Conservation (phyloP, 2,113 vertebrate species). For the Antechinus stuartii region DNA sequence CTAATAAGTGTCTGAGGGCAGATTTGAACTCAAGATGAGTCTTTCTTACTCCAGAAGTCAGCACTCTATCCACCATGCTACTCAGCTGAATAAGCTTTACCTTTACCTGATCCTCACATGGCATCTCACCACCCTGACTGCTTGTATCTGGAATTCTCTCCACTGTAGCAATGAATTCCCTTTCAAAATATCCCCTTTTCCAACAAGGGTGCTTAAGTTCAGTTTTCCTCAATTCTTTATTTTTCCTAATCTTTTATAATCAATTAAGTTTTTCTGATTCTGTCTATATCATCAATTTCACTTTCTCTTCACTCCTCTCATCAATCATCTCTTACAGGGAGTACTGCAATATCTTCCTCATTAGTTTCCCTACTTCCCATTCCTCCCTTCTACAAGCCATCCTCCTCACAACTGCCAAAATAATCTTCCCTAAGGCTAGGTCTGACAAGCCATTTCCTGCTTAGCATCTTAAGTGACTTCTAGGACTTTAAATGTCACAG, state of each 20-base stretch:
- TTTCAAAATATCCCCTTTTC: neutral
- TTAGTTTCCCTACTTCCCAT: neutral
- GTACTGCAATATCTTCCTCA: neutral
- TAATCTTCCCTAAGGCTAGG: neutral
- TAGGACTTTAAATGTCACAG: neutral
- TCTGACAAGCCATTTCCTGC: no score
- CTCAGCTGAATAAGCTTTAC: neutral
- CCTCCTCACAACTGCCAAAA: neutral
- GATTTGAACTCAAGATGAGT: neutral
- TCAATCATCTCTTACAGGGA: neutral
- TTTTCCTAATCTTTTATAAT: neutral
- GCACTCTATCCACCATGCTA: neutral
- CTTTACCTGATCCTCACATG: neutral
- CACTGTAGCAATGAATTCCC: neutral
- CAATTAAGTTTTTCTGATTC: neutral
- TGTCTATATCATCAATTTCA: neutral
- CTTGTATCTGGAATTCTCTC: neutral
- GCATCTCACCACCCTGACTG: neutral
- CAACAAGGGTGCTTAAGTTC: neutral
- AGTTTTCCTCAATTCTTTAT: neutral
- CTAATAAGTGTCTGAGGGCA: neutral
- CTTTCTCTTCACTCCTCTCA: neutral
- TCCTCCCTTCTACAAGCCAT: neutral
- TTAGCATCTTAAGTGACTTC: neutral
- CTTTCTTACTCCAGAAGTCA: neutral